Evolutionary conservation across 2,797 vertebrate genomes (phyloP), one percentile per base, ranked within the genome.

Genomic region (Paedocypris micromegethes): DNA sequence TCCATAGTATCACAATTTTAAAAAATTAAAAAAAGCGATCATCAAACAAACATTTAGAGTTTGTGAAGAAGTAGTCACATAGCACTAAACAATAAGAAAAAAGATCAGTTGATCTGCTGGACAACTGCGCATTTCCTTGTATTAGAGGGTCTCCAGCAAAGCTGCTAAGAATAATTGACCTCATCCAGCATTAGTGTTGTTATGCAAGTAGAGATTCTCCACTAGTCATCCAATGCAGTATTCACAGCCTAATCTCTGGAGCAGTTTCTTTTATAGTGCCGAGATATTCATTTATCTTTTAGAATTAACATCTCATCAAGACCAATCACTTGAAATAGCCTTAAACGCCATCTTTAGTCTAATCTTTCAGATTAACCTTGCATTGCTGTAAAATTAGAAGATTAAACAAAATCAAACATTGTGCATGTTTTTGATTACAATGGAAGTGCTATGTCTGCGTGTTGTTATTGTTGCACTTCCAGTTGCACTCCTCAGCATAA

Each of bases 101-200:
- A 38, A 49, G 46, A 62, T 23, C 47, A 51, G 6, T 51, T 42
- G 48, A 62, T 44, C 49, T 63, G 61, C 46, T 63, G 48, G 41
- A 8, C 60, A 43, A 23, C 23, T 37, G 60, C 37, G 4, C 40
- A 9, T 56, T 5, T 9, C 3, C 37, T 44, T 63, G 50, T 9
- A 63, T 63, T 52, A 63, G 40, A 63, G 52, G 44, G 41, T n/a
- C 49, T 52, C 40, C 59, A 42, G 59, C 40, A 51, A 51, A 51
- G 48, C 59, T 48, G 5, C 48, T 37, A 38, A 44, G 49, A 51
- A 43, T 52, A 48, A 44, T 6, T 45, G 49, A 64, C 50, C 62
- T 45, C 50, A 45, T 6, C 50, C 62, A 64, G 62, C 62, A 46
- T 64, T 64, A 64, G 62, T 6, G 62, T 4, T 41, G 62, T 54